Evolutionary conservation across 2,113 vertebrate species (phyloP), one percentile per base, ranked within the genome.

Genomic region (Grallaria varia): DNA sequence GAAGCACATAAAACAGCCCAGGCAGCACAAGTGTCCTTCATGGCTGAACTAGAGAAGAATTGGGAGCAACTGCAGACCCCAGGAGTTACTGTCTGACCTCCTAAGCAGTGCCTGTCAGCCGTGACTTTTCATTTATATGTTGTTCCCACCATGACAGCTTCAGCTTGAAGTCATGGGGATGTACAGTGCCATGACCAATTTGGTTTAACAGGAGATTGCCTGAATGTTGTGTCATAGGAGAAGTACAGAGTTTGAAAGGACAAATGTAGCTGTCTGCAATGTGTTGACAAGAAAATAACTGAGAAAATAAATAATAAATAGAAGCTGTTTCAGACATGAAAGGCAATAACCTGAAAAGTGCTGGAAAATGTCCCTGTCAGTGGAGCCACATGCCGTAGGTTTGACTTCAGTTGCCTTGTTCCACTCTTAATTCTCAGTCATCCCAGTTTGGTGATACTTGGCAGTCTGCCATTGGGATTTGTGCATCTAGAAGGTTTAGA

Each of bases 351-450:
- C 19, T 50, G 56, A 19, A 7, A 53, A n/a, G 72, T 5, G 45
- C 39, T 64, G 20, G 67, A 44, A 76, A 66, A 33, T 13, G 21
- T 37, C 40, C 18, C 2, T 35, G 21, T 23, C 39, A 4, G 1
- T 8, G 31, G 14, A 21, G 28, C 62, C 16, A 1, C 0, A 0
- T 66, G 64, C n/a, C 2, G 0, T 17, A 12, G 12, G 3, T 49
- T 50, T 67, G 87, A 33, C 80, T 62, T 50, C 52, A 14, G 28
- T 30, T 45, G 20, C 50, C 47, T 52, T 24, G 10, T 39, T 83
- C 10, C 28, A 8, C 16, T 17, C 37, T 40, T 59, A 60, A 1
- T 44, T 40, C n/a, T 8, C 14, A 2, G 53, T 9, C 40, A 59
- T 24, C 35, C 16, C 67, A 39, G 55, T 5, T 0, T 2, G 6